phyloP scores from a whole-genome alignment of 2,888 invertebrate genomes.

The Dryadula phaetusa region DNA sequence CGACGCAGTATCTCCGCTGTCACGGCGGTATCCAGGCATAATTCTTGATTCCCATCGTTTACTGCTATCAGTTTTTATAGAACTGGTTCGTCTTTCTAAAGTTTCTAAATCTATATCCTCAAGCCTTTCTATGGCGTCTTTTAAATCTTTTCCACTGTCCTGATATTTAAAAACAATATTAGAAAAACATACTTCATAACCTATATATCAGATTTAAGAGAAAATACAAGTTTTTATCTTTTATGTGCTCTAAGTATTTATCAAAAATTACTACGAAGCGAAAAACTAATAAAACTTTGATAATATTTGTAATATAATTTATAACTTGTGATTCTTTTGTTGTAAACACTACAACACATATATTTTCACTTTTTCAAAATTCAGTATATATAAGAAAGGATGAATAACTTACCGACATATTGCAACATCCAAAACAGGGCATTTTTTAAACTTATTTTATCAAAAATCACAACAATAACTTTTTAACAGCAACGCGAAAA shows the following conservation, averaged over 20 bases:
- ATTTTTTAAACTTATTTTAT: neutral
- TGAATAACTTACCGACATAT: constrained; percentile 14
- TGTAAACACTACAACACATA: no score
- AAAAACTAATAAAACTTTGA: no score
- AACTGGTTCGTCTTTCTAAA: constrained; percentile 3
- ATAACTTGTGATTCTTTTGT: no score
- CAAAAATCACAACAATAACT: neutral
- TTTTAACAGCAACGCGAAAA: neutral
- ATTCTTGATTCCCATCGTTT: constrained; percentile 19
- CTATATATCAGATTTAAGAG: neutral
- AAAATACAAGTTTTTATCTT: no score
- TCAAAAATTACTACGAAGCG: no score
- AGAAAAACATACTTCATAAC: neutral
- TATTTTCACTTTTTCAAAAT: no score
- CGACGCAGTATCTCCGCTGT: neutral
- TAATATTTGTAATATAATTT: no score
- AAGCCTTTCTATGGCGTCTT: constrained; percentile 14
- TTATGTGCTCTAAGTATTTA: no score
- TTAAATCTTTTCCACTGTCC: constrained; percentile 15
- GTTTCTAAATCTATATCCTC: constrained; percentile 23
- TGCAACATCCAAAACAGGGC: constrained; percentile 17
- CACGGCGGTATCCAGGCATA: constrained; percentile 3
- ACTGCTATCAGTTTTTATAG: constrained; percentile 13
- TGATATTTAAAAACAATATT: neutral
- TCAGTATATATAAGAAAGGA: no score